These are phyloP conservation scores for Asobara japonica DNA, from an alignment of 1,140 invertebrate genomes.

Conservation along the genomic window DNA sequence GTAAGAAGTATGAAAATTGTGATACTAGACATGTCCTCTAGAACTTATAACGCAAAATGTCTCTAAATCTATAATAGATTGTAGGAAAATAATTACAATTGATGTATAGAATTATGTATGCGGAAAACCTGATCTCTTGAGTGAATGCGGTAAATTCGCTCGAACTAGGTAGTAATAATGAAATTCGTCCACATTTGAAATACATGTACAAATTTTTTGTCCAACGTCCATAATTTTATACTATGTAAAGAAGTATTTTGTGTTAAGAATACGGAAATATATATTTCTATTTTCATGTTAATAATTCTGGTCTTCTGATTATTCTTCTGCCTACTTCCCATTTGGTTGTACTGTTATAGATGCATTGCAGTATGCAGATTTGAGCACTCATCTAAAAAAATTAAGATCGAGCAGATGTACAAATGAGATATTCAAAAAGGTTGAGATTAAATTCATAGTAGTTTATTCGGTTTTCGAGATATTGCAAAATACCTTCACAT, in stretches of 20 bases:
- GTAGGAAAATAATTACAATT: not conserved
- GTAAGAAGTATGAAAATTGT: constrained; percentile 50
- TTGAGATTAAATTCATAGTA: too few relatives aligned
- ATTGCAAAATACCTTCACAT: too few relatives aligned
- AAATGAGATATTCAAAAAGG: too few relatives aligned
- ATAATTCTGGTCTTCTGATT: too few relatives aligned
- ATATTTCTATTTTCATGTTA: constrained; percentile 41
- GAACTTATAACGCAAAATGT: constrained; percentile 29
- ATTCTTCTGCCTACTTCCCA: too few relatives aligned
- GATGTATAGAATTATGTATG: not conserved
- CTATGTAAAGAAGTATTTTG: constrained; percentile 55
- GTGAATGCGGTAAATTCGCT: not conserved
- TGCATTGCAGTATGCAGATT: too few relatives aligned
- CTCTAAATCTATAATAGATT: not conserved
- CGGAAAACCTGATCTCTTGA: not conserved
- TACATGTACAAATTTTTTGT: not conserved
- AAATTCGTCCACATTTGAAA: not conserved
- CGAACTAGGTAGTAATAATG: not conserved
- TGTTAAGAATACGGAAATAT: constrained; percentile 62
- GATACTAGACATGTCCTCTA: constrained; percentile 61
- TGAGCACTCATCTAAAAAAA: too few relatives aligned
- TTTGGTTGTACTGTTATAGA: too few relatives aligned
- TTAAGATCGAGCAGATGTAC: too few relatives aligned
- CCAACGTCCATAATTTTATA: not conserved
- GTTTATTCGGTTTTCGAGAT: too few relatives aligned